phyloP scores from a whole-genome alignment of 2,797 vertebrate genomes.

The Poliocrania exsul region DNA sequence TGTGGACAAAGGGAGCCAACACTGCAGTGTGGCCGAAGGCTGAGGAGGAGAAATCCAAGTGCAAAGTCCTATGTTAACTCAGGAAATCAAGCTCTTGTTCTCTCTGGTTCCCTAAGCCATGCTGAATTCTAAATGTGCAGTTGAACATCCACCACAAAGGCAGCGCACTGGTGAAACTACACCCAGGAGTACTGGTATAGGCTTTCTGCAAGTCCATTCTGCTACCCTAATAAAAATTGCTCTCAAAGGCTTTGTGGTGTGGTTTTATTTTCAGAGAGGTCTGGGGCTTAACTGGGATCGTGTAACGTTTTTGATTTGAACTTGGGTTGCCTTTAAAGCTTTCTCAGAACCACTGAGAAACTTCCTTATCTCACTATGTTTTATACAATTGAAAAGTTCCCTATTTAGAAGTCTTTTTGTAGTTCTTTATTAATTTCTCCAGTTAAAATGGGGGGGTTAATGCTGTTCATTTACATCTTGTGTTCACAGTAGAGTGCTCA shows the following conservation, averaged over 20 bases:
- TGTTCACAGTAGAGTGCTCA: accelerated
- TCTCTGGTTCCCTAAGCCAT: constrained; percentile 62
- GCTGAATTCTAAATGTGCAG: constrained; percentile 29
- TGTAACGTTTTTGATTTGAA: not conserved
- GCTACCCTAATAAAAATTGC: constrained; percentile 80
- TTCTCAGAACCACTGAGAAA: not conserved
- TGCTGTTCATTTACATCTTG: not conserved
- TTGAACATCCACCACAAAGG: constrained; percentile 38
- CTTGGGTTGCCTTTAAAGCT: not conserved
- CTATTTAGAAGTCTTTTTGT: not conserved
- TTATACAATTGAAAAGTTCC: not conserved
- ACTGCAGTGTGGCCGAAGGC: not conserved
- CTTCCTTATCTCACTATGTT: accelerated
- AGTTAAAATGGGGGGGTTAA: not conserved
- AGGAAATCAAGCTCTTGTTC: constrained; percentile 67
- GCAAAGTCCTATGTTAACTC: constrained; percentile 53
- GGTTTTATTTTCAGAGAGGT: constrained; percentile 56
- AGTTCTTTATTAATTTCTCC: not conserved
- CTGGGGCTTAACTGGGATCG: not conserved
- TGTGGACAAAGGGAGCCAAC: not conserved
- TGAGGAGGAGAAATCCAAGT: constrained; percentile 1
- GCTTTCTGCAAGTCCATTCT: constrained; percentile 76
- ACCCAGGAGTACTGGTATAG: constrained; percentile 60
- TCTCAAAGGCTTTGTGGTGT: constrained; percentile 70
- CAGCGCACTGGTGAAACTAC: constrained; percentile 17